Evolutionary conservation across 2,113 vertebrate species (phyloP).

Genomic region (Zosterops pallidus): DNA sequence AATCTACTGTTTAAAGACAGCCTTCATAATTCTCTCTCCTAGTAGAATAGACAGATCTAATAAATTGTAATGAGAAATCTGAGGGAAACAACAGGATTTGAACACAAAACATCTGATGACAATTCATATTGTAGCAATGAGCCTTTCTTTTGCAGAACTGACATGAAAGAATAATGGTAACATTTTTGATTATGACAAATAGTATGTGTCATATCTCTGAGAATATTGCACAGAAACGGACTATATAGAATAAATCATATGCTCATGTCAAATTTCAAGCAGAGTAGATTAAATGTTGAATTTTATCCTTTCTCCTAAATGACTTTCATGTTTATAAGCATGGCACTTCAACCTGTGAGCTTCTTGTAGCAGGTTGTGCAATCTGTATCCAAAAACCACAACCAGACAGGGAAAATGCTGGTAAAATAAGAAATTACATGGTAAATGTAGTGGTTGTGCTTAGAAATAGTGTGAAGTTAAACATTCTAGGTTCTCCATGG

Average conservation of each 20-base stretch:
- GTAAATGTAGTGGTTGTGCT: background rate
- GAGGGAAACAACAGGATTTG: background rate
- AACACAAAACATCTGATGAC: constrained; percentile 13
- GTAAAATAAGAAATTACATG: background rate
- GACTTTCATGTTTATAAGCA: background rate
- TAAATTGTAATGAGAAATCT: background rate
- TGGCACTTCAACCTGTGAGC: background rate
- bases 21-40: background rate
- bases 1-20: background rate
- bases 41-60: background rate
- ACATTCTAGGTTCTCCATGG: background rate
- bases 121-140: constrained; percentile 2
- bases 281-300: background rate
- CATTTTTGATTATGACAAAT: constrained; percentile 19
- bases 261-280: background rate
- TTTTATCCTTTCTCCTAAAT: background rate
- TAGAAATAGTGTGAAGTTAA: background rate
- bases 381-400: background rate
- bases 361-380: background rate
- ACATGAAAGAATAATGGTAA: background rate
- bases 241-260: background rate
- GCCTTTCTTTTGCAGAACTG: background rate
- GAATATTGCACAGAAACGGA: background rate
- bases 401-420: background rate
- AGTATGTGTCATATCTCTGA: background rate